phyloP scores from a whole-genome alignment of 2,113 vertebrate species.

The Nettapus auritus region DNA sequence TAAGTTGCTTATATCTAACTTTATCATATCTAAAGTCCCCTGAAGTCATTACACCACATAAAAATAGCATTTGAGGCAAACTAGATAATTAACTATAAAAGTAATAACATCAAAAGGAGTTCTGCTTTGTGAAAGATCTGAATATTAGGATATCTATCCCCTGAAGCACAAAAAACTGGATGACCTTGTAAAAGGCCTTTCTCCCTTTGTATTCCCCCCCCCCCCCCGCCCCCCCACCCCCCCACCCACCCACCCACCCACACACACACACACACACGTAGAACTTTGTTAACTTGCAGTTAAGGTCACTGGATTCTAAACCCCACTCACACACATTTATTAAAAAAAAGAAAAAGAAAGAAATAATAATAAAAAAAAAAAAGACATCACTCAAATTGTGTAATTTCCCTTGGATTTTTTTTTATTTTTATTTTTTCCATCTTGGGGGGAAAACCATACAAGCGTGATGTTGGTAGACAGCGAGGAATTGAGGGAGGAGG shows the following conservation, averaged over 20 bases:
- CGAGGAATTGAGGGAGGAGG: not conserved
- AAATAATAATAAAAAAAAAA: too few species aligned
- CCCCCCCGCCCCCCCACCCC: not conserved
- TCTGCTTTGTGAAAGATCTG: not conserved
- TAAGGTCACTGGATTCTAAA: not conserved
- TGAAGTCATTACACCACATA: not conserved
- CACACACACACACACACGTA: not conserved
- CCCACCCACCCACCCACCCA: too few species aligned
- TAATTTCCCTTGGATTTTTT: not conserved
- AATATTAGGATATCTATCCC: not conserved
- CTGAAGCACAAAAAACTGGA: not conserved
- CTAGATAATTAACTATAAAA: not conserved
- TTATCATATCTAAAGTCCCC: not conserved
- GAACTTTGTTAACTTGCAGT: not conserved
- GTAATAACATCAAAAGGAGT: not conserved
- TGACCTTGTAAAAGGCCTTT: slow-evolving; percentile 6
- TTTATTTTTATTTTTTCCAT: too few species aligned
- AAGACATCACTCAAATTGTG: not conserved
- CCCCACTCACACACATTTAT: not conserved
- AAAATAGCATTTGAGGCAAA: not conserved
- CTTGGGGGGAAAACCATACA: not conserved
- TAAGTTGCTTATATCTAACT: not conserved
- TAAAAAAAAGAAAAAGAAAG: not conserved
- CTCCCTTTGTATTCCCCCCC: not conserved
- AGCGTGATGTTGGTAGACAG: not conserved